Evolutionary conservation across 2,113 vertebrate genomes (phyloP).

Genomic region (Suricata suricatta): DNA sequence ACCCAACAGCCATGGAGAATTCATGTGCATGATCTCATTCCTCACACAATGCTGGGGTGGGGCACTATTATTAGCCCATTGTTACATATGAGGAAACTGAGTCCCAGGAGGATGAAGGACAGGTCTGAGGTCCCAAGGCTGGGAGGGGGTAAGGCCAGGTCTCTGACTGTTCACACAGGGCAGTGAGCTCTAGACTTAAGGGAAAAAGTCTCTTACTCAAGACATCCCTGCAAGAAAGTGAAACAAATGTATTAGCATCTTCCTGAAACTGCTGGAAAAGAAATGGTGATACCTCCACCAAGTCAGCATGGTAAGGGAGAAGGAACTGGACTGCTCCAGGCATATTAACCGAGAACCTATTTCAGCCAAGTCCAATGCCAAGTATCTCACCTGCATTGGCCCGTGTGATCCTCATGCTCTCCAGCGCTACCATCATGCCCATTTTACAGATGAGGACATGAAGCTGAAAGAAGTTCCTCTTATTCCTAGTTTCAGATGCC

Average conservation of each 20-base stretch:
- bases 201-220: background rate
- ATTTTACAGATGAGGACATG: background rate
- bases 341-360: background rate
- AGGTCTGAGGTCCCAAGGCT: background rate
- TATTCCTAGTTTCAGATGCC: background rate
- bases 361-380: background rate
- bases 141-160: background rate
- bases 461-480: background rate
- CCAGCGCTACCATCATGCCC: background rate
- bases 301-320: background rate
- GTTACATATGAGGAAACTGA: slow-evolving; percentile 10
- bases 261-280: background rate
- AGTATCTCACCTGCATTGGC: rapidly evolving
- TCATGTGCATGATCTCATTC: background rate
- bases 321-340: background rate
- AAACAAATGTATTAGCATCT: background rate
- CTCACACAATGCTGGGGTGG: background rate
- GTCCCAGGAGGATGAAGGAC: background rate
- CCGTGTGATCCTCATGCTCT: background rate
- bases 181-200: background rate
- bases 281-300: rapidly evolving
- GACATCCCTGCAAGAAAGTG: background rate
- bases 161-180: background rate
- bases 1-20: rapidly evolving
- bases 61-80: background rate